Conservation (phyloP, 1,140 invertebrate genomes). For the Druon quercuslanigerum region DNA sequence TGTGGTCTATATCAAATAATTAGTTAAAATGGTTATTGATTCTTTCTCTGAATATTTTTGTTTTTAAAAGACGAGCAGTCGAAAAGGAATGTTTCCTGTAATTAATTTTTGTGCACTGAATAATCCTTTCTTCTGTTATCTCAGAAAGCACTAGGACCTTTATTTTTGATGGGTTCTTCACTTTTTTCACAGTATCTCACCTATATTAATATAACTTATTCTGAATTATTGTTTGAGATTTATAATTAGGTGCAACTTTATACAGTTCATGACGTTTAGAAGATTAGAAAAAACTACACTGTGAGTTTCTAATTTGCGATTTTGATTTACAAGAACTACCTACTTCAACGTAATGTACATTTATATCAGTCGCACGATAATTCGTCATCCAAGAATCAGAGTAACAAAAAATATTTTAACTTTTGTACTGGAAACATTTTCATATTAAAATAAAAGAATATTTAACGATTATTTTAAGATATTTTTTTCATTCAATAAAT, state of each 20-base stretch:
- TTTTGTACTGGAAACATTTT: not conserved
- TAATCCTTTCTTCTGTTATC: not conserved
- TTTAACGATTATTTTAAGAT: not conserved
- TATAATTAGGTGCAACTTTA: conserved; percentile 20
- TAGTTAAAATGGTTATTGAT: too few relatives aligned
- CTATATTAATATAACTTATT: not conserved
- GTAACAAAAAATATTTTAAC: not conserved
- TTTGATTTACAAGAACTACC: conserved; percentile 7
- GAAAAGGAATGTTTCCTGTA: not conserved
- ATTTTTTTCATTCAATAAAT: not conserved
- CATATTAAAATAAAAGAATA: not conserved
- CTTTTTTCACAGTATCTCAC: not conserved
- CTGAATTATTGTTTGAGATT: not conserved
- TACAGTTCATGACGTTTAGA: conserved; percentile 13
- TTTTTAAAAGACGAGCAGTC: not conserved
- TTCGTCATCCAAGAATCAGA: conserved; percentile 24
- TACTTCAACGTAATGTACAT: conserved; percentile 14
- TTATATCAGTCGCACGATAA: conserved; percentile 18
- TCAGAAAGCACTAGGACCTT: not conserved
- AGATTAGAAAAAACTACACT: conserved; percentile 27
- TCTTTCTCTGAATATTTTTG: not conserved
- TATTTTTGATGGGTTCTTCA: conserved; percentile 1
- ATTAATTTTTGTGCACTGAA: not conserved
- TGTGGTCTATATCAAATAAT: too few relatives aligned
- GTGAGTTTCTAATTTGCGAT: not conserved